Percentiles rank a stretch among this genome's conserved stretches.
Evolutionary conservation across 2,888 invertebrate species (phyloP).

Genomic region (Nomada goodeniana): DNA sequence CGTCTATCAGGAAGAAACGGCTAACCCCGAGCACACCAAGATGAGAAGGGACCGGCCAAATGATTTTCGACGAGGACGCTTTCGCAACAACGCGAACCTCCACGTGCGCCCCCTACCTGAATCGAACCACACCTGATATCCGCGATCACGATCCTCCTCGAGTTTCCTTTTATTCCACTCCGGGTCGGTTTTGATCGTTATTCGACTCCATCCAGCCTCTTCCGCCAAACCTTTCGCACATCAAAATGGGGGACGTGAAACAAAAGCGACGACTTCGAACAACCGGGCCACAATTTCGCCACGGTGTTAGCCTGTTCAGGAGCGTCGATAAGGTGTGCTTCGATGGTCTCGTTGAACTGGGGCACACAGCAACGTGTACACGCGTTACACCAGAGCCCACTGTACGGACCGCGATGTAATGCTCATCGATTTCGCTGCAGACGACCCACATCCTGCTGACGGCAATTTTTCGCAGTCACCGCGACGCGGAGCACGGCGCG

Average conservation of each 20-base stretch:
- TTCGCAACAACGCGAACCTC: not conserved
- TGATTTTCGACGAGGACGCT: constrained; percentile 51
- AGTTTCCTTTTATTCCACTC: constrained; percentile 39
- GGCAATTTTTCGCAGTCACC: constrained; percentile 26
- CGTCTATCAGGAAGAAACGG: constrained; percentile 35
- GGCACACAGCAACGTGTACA: not conserved
- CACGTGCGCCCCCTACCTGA: constrained; percentile 34
- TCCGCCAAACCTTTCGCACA: not conserved
- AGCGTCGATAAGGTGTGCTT: constrained; percentile 25
- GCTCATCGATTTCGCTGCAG: constrained; percentile 28
- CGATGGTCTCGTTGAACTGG: constrained; percentile 27
- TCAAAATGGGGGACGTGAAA: constrained; percentile 24
- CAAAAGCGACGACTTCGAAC: constrained; percentile 27
- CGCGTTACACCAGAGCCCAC: too few species aligned
- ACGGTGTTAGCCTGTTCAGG: not conserved
- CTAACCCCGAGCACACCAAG: not conserved
- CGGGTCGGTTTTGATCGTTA: constrained; percentile 22
- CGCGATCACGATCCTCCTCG: constrained; percentile 43
- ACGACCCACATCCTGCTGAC: constrained; percentile 26
- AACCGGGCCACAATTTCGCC: not conserved
- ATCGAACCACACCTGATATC: constrained; percentile 48
- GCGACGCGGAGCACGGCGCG: not conserved
- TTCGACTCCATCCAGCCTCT: not conserved
- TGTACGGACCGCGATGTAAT: not conserved
- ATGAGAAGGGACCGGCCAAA: constrained; percentile 8